Evolutionary conservation across 2,888 invertebrate genomes (phyloP).

Genomic region (Lepidonotus clava): DNA sequence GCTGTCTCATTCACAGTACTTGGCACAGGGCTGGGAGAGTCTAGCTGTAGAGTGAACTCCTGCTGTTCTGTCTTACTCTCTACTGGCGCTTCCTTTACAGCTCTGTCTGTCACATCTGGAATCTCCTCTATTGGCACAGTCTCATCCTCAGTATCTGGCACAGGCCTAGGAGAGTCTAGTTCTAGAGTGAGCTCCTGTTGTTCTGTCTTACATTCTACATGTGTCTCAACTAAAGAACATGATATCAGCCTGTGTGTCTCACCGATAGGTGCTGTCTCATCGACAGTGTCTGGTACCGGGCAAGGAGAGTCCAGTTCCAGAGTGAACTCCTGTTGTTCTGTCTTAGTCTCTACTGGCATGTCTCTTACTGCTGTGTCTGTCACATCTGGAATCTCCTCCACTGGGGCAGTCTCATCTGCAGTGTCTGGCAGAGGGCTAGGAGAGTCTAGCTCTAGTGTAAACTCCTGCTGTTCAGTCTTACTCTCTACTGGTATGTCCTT

Average conservation of each 20-base stretch:
- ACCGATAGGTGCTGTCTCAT: neutral
- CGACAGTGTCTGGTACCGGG: neutral
- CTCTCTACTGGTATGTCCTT: constrained; percentile 36
- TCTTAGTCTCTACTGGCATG: constrained; percentile 38
- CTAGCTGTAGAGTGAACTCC: constrained; percentile 12
- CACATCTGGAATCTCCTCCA: constrained; percentile 32
- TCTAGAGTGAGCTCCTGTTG: constrained; percentile 37
- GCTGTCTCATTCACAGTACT: neutral
- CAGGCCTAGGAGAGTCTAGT: neutral
- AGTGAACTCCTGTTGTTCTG: constrained; percentile 18
- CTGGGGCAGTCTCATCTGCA: neutral
- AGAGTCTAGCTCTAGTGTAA: neutral
- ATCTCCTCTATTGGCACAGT: neutral
- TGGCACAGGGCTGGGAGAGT: neutral
- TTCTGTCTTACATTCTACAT: no score
- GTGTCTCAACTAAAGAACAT: no score
- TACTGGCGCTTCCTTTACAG: neutral
- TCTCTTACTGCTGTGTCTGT: constrained; percentile 21
- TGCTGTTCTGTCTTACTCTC: constrained; percentile 5
- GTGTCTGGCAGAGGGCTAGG: neutral
- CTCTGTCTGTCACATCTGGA: neutral
- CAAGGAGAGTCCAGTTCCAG: neutral
- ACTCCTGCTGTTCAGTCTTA: neutral
- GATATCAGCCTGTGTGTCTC: no score
- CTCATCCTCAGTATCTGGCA: neutral